A percentile compares a stretch with the other conserved stretches of the same genome.
Conservation (phyloP, 2,888 invertebrate genomes). For the Craniophora ligustri region DNA sequence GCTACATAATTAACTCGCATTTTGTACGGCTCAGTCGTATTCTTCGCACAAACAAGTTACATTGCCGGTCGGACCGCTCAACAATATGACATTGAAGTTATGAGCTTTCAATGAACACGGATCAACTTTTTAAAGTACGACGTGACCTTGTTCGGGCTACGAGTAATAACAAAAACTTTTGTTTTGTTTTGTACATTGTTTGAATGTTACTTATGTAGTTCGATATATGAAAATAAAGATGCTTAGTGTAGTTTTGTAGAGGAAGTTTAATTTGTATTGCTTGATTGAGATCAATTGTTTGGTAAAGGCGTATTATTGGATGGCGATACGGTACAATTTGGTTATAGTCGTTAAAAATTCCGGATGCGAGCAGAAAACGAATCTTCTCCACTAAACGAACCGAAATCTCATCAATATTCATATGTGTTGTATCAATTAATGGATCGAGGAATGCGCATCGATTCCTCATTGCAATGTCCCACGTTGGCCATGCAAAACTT, state of each 20-base stretch:
- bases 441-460: constrained; percentile 50
- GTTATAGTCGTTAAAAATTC: constrained; percentile 43
- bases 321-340: constrained; percentile 35
- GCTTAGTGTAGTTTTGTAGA: constrained; percentile 33
- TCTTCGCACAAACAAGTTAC: constrained; percentile 40
- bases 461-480: constrained; percentile 31
- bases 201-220: constrained; percentile 49
- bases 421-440: constrained; percentile 59
- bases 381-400: constrained; percentile 49
- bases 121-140: constrained; percentile 36
- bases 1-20: constrained; percentile 45
- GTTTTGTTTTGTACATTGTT: constrained; percentile 68
- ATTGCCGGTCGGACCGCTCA: constrained; percentile 41
- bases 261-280: constrained; percentile 30
- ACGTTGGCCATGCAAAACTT: constrained; percentile 15
- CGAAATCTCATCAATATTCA: constrained; percentile 60
- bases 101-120: constrained; percentile 45
- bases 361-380: constrained; percentile 37
- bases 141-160: constrained; percentile 64
- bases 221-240: constrained; percentile 45
- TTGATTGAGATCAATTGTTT: constrained; percentile 27
- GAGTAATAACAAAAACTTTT: constrained; percentile 69
- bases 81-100: constrained; percentile 31
- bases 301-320: constrained; percentile 20
- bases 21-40: constrained; percentile 27